A percentile compares a stretch with the other conserved stretches of the same genome.
Evolutionary conservation across 2,113 vertebrate species (phyloP).

Genomic region (Podarcis raffonei): DNA sequence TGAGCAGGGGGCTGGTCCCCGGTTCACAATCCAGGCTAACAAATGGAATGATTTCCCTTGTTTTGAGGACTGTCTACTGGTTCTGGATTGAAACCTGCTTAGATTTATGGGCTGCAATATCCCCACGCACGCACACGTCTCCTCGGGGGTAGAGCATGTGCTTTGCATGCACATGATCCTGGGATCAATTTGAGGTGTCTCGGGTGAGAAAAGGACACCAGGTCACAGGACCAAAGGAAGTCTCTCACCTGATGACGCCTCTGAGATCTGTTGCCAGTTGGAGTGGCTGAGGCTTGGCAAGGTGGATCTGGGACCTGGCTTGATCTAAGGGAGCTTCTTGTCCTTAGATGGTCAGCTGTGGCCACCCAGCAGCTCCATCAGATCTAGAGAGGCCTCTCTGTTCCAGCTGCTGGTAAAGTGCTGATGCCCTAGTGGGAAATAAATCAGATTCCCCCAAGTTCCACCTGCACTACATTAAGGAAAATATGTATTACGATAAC

Average conservation of each 20-base stretch:
- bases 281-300: background rate
- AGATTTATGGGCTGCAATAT: background rate
- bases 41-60: too few species aligned
- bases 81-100: background rate
- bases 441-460: background rate
- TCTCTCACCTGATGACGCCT: background rate
- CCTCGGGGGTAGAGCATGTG: background rate
- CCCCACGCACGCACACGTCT: background rate
- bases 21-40: too few species aligned
- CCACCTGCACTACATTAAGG: background rate
- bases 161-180: background rate
- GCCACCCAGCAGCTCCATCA: background rate
- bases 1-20: too few species aligned
- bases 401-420: background rate
- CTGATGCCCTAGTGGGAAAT: background rate
- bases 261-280: background rate
- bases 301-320: background rate
- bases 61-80: background rate
- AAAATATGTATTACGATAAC: slow-evolving; percentile 40
- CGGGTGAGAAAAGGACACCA: background rate
- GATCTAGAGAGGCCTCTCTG: background rate
- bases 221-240: background rate
- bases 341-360: background rate
- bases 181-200: background rate
- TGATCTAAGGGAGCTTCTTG: background rate